Evolutionary conservation across 2,888 invertebrate genomes (phyloP).

Genomic region (Oxytorus armatus): DNA sequence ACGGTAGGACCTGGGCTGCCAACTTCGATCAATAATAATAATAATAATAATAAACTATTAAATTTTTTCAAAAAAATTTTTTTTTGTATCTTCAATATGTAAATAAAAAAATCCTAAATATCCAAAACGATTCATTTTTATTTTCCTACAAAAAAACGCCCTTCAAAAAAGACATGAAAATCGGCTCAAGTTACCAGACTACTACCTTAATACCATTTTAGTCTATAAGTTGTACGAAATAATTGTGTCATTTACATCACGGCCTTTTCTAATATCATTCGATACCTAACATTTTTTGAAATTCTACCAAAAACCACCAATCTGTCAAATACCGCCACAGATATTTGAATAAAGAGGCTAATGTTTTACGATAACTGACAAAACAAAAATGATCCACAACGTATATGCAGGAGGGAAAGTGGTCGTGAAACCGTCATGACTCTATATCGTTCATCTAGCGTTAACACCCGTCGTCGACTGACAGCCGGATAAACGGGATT

Average conservation of each 20-base stretch:
- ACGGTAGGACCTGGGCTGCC: no score
- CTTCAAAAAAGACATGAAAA: no score
- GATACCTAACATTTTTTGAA: neutral
- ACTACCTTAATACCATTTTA: no score
- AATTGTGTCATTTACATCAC: conserved; percentile 3
- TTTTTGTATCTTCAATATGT: no score
- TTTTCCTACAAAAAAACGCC: no score
- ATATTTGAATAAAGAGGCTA: neutral
- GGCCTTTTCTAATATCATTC: neutral
- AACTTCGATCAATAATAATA: no score
- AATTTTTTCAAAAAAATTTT: no score
- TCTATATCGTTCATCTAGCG: conserved; percentile 29
- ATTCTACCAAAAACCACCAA: neutral
- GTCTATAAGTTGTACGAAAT: no score
- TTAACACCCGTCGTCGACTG: conserved; percentile 44
- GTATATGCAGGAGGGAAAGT: conserved; percentile 45
- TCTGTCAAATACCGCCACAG: neutral
- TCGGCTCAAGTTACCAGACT: no score
- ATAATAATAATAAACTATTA: no score
- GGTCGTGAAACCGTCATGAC: conserved; percentile 45
- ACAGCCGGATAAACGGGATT: conserved; percentile 55
- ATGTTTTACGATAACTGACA: neutral
- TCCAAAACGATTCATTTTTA: no score
- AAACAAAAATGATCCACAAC: conserved; percentile 8
- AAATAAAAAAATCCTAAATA: no score